These are phyloP conservation scores for Heliconius ethilla DNA, from an alignment of 2,888 invertebrate species.

Conservation along the genomic window DNA sequence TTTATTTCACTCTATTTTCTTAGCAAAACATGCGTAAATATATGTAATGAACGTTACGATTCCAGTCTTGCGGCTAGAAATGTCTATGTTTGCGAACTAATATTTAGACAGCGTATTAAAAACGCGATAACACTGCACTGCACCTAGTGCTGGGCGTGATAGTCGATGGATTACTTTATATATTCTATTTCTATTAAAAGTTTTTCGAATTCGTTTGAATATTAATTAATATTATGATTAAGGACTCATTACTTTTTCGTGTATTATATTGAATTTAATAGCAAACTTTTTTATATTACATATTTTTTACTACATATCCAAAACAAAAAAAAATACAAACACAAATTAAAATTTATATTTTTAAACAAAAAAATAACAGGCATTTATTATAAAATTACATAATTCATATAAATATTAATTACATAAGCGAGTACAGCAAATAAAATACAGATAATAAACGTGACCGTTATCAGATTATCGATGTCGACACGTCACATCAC, in stretches of 20 bases:
- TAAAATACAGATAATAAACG: slow-evolving; percentile 12
- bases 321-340: background rate
- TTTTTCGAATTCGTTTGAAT: background rate
- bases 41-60: slow-evolving; percentile 33
- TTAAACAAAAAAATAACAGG: background rate
- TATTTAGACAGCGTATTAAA: slow-evolving; percentile 65
- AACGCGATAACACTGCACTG: slow-evolving; percentile 71
- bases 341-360: background rate
- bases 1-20: background rate
- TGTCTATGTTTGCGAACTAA: slow-evolving; percentile 63
- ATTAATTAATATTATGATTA: background rate
- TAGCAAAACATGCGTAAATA: background rate
- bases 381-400: background rate
- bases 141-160: slow-evolving; percentile 54
- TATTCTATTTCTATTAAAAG: background rate
- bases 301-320: background rate
- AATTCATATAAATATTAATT: background rate
- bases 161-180: slow-evolving; percentile 35
- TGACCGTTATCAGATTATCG: slow-evolving; percentile 43
- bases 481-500: slow-evolving; percentile 56
- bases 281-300: background rate
- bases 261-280: background rate
- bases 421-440: background rate
- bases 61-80: slow-evolving; percentile 47
- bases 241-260: background rate